Conservation (phyloP, 2,113 vertebrate genomes). For the Malaclemys terrapin region DNA sequence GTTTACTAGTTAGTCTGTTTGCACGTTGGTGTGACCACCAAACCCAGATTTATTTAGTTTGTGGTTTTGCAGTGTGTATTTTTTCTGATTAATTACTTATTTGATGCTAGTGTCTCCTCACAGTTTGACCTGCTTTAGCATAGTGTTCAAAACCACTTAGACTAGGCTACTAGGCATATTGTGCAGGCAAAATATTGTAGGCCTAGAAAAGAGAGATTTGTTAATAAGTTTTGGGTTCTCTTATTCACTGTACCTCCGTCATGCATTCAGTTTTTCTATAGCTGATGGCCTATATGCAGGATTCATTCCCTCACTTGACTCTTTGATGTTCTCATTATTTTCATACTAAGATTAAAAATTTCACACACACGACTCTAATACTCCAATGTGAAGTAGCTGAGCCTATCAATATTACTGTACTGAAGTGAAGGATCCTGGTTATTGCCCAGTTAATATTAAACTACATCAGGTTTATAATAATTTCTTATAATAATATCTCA, state of each 20-base stretch:
- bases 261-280: not conserved
- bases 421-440: not conserved
- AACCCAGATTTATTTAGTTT: not conserved
- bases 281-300: not conserved
- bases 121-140: not conserved
- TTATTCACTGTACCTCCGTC: not conserved
- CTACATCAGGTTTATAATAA: constrained; percentile 8
- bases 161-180: not conserved
- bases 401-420: not conserved
- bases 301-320: not conserved
- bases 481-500: constrained; percentile 17
- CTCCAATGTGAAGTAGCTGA: not conserved
- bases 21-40: constrained; percentile 23
- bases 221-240: constrained; percentile 11
- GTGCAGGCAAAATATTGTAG: not conserved
- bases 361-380: not conserved
- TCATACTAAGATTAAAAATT: not conserved
- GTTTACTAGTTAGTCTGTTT: constrained; percentile 12
- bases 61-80: not conserved
- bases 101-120: not conserved
- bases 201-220: not conserved
- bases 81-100: constrained; percentile 10
- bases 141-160: not conserved
- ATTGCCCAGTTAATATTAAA: not conserved
- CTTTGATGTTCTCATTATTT: constrained; percentile 11